Conservation (phyloP, 2,888 invertebrate genomes). For the Luperina testacea region DNA sequence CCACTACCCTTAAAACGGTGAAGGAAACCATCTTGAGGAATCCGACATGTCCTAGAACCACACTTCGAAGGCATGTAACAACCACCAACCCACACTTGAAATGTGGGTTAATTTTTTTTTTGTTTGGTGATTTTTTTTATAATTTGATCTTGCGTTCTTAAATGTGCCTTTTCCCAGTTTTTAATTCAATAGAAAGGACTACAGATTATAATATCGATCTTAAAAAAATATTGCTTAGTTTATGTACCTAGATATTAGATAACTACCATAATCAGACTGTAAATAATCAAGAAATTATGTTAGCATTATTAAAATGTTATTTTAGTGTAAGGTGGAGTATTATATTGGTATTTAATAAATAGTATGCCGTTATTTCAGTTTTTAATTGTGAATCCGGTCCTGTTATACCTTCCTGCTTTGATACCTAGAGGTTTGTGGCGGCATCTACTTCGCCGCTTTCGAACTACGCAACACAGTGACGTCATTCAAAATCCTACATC, state of each 20-base stretch:
- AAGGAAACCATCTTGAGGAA: too few relatives aligned
- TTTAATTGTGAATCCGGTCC: conserved; percentile 15
- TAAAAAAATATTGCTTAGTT: conserved; percentile 19
- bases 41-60: too few relatives aligned
- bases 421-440: too few relatives aligned
- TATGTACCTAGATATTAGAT: neutral
- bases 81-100: neutral
- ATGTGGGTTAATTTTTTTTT: neutral
- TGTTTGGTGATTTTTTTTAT: neutral
- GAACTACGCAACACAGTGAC: too few relatives aligned
- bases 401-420: neutral
- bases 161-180: conserved; percentile 15
- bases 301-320: conserved; percentile 41
- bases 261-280: conserved; percentile 28
- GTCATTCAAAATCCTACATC: too few relatives aligned
- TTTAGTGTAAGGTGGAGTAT: conserved; percentile 39
- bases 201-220: neutral
- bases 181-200: neutral
- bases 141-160: neutral
- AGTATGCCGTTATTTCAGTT: conserved; percentile 13
- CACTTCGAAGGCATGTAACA: too few relatives aligned
- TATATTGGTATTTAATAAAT: conserved; percentile 48
- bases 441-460: too few relatives aligned
- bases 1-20: too few relatives aligned
- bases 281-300: conserved; percentile 60